phyloP scores from a whole-genome alignment of 2,888 invertebrate genomes.

The Imbricaverruca yamaguchii region DNA sequence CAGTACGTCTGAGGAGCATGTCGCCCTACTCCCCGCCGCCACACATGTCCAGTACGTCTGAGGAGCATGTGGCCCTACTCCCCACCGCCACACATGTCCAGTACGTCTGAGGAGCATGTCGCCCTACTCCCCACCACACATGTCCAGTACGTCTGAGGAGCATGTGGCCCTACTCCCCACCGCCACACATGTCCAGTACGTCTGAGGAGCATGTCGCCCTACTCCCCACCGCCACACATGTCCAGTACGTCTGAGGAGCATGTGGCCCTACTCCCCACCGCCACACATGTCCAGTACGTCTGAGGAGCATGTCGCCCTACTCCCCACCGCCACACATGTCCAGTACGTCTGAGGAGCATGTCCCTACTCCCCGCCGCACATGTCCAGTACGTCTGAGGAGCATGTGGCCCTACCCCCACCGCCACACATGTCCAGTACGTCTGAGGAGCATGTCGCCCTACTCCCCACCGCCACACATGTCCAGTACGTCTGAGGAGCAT shows the following conservation, averaged over 20 bases:
- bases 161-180: conserved; percentile 81
- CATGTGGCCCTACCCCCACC: conserved; percentile 83
- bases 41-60: conserved; percentile 69
- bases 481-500: conserved; percentile 60
- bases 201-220: conserved; percentile 67
- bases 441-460: conserved; percentile 71
- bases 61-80: conserved; percentile 78
- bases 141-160: conserved; percentile 65
- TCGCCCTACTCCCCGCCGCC: conserved; percentile 85
- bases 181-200: conserved; percentile 82
- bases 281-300: conserved; percentile 77
- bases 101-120: conserved; percentile 61
- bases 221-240: conserved; percentile 86
- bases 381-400: conserved; percentile 65
- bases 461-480: conserved; percentile 85
- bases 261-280: conserved; percentile 83
- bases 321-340: conserved; percentile 88
- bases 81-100: conserved; percentile 87
- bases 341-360: conserved; percentile 58
- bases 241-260: conserved; percentile 60
- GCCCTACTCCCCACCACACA: conserved; percentile 82
- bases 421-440: conserved; percentile 77
- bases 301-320: conserved; percentile 72
- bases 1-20: conserved; percentile 58
- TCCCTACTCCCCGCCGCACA: conserved; percentile 86